Conservation (phyloP, 2,888 invertebrate genomes). For the Thymelicus sylvestris region DNA sequence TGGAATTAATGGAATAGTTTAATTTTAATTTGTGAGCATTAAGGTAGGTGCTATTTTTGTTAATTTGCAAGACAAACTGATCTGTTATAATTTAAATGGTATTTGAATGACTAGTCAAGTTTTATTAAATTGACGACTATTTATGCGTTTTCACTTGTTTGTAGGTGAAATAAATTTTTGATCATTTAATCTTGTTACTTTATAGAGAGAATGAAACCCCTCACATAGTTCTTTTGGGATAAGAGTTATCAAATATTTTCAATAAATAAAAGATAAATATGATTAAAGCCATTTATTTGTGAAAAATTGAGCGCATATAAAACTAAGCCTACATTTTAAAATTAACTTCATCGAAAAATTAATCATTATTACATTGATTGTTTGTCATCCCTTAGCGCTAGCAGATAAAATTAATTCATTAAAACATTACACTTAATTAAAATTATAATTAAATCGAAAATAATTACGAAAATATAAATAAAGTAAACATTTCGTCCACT, state of each 20-base stretch:
- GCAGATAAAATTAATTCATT: slow-evolving; percentile 44
- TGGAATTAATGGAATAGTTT: not conserved
- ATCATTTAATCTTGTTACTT: not conserved
- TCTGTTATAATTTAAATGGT: not conserved
- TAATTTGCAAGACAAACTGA: not conserved
- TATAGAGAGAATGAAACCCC: too few relatives aligned
- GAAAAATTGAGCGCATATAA: slow-evolving; percentile 80
- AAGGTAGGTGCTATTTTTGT: slow-evolving; percentile 5
- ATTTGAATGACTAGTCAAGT: not conserved
- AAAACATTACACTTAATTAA: slow-evolving; percentile 40
- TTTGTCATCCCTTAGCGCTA: slow-evolving; percentile 39
- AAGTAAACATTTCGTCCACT: slow-evolving; percentile 25
- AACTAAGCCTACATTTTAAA: slow-evolving; percentile 65
- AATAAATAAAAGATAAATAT: slow-evolving; percentile 40
- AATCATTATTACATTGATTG: slow-evolving; percentile 27
- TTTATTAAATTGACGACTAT: not conserved
- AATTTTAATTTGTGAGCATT: not conserved
- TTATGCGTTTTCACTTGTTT: not conserved
- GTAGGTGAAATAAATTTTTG: slow-evolving; percentile 8
- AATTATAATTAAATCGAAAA: slow-evolving; percentile 41
- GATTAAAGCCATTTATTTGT: slow-evolving; percentile 79
- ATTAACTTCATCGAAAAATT: slow-evolving; percentile 51
- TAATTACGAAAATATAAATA: slow-evolving; percentile 41
- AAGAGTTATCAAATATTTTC: too few relatives aligned
- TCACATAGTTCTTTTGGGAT: too few relatives aligned